Conservation (phyloP, 2,888 invertebrate species). For the Drosophila affinis region DNA sequence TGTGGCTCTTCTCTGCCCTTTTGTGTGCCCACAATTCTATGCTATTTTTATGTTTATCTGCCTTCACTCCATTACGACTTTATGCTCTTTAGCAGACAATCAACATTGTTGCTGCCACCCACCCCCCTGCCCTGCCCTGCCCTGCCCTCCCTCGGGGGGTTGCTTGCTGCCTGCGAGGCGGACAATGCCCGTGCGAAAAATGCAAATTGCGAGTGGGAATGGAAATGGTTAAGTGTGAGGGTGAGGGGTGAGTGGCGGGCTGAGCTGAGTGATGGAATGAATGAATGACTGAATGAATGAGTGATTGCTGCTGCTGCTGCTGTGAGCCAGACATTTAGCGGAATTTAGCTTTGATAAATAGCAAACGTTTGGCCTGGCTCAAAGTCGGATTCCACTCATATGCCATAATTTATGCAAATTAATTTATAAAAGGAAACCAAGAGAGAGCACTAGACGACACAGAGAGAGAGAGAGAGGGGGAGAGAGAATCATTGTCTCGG, state of each 20-base stretch:
- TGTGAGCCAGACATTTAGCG: conserved; percentile 47
- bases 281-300: conserved; percentile 52
- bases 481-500: conserved; percentile 18
- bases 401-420: conserved; percentile 78
- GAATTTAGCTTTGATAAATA: conserved; percentile 67
- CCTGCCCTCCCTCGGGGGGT: conserved; percentile 17
- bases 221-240: not conserved
- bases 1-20: conserved; percentile 27
- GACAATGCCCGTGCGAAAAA: conserved; percentile 72
- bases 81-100: conserved; percentile 80
- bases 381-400: conserved; percentile 55
- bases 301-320: conserved; percentile 52
- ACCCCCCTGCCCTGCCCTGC: no score
- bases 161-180: conserved; percentile 19
- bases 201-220: conserved; percentile 73
- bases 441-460: not conserved
- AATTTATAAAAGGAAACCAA: conserved; percentile 59
- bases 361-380: conserved; percentile 64
- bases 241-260: not conserved
- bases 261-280: conserved; percentile 48
- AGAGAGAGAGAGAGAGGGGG: not conserved
- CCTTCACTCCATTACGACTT: conserved; percentile 77
- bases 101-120: conserved; percentile 58
- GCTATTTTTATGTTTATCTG: conserved; percentile 77
- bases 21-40: conserved; percentile 76